Percentiles rank a stretch among this genome's conserved stretches.
phyloP scores from a whole-genome alignment of 1,140 invertebrate species.

The Neotoxoptera formosana region DNA sequence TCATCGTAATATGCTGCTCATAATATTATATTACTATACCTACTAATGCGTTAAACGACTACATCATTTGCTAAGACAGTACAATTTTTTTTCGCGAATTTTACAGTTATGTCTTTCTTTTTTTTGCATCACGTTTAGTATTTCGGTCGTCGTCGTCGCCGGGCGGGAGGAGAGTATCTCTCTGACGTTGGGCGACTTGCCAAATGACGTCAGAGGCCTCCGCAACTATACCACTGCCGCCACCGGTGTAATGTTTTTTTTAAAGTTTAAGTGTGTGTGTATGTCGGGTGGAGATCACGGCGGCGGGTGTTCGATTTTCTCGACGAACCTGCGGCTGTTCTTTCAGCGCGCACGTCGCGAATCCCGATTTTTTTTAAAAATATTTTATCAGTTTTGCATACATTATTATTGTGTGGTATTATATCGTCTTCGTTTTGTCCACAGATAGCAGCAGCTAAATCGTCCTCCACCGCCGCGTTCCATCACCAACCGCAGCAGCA shows the following conservation, averaged over 20 bases:
- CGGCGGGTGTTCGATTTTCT: constrained; percentile 38
- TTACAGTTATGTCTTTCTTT: constrained; percentile 19
- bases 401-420: not conserved
- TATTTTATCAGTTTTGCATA: not conserved
- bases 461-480: not conserved
- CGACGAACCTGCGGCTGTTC: not conserved
- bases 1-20: too few relatives aligned
- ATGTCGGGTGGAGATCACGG: not conserved
- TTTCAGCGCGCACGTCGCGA: not conserved
- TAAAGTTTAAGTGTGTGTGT: not conserved
- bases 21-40: not conserved
- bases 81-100: not conserved
- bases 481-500: constrained; percentile 39
- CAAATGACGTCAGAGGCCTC: constrained; percentile 55
- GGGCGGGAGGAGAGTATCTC: not conserved
- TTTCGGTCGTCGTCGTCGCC: constrained; percentile 18
- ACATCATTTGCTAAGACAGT: not conserved
- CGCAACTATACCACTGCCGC: not conserved
- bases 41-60: not conserved
- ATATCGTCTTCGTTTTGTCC: not conserved
- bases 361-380: not conserved
- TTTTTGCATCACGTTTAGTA: not conserved
- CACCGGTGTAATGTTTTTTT: constrained; percentile 30
- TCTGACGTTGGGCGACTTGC: constrained; percentile 16
- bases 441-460: constrained; percentile 44